phyloP scores from a whole-genome alignment of 2,888 invertebrate genomes.

The Proisotoma minuta region DNA sequence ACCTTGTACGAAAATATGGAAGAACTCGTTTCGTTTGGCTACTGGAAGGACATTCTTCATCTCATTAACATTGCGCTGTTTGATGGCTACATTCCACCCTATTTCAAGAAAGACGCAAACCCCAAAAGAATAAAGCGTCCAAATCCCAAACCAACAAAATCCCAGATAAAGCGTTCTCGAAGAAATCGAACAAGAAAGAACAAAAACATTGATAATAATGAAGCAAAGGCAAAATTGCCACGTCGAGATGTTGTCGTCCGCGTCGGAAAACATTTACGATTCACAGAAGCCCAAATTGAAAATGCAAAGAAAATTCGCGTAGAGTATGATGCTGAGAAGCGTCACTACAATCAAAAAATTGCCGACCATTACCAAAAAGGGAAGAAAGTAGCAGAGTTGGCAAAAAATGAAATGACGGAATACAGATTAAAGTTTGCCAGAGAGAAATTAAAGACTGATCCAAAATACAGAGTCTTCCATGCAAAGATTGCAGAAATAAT shows the following conservation, averaged over 20 bases:
- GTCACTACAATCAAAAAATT: neutral
- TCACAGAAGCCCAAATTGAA: neutral
- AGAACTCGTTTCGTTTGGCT: constrained; percentile 27
- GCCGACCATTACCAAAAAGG: neutral
- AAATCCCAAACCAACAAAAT: neutral
- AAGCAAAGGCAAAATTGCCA: too few species aligned
- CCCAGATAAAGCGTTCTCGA: neutral
- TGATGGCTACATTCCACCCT: constrained; percentile 23
- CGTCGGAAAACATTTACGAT: neutral
- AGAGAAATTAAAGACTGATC: constrained; percentile 22
- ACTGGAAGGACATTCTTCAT: constrained; percentile 39
- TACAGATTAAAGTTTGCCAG: neutral
- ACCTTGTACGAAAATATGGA: constrained; percentile 33
- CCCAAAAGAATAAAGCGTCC: neutral
- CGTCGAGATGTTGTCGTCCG: too few species aligned
- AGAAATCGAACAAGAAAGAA: neutral
- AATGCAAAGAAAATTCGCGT: neutral
- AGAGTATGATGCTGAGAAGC: neutral
- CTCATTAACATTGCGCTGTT: constrained; percentile 25
- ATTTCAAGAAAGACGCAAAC: constrained; percentile 19
- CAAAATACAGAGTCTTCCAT: constrained; percentile 32
- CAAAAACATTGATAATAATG: too few species aligned
- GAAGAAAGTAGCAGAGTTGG: neutral
- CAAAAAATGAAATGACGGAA: neutral
- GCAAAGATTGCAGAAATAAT: constrained; percentile 28